Evolutionary conservation across 2,113 vertebrate species (phyloP).

Genomic region (Salvelinus sp.): DNA sequence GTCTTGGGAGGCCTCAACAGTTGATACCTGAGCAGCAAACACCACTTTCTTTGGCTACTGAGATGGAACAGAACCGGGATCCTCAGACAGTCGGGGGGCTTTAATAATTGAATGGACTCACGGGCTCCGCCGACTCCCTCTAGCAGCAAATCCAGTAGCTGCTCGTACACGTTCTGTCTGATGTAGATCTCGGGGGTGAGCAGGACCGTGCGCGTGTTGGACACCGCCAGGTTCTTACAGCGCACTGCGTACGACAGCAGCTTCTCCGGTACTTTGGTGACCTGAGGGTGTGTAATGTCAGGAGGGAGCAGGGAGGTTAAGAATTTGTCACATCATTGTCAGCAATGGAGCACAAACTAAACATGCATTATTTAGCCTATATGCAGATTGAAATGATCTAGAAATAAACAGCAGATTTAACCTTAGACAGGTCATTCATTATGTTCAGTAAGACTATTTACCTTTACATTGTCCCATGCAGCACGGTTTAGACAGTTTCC

Average conservation of each 20-base stretch:
- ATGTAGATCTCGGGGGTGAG: constrained; percentile 95
- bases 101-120: constrained; percentile 66
- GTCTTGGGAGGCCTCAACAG: no score
- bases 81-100: no score
- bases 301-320: background rate
- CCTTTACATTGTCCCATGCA: no score
- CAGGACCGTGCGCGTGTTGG: constrained; percentile 87
- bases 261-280: constrained; percentile 97
- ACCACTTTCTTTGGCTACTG: background rate
- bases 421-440: no score
- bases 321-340: background rate
- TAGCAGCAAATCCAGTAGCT: constrained; percentile 91
- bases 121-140: constrained; percentile 84
- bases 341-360: no score
- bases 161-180: constrained; percentile 89
- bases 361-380: no score
- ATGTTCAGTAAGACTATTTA: no score
- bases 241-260: constrained; percentile 88
- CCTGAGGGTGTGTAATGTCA: constrained; percentile 65
- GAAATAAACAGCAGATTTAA: no score
- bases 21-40: no score
- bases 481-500: no score
- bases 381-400: no score
- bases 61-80: background rate
- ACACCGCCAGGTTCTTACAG: constrained; percentile 88